Percentiles rank a stretch among this genome's conserved stretches.
Conservation (phyloP, 2,113 vertebrate species). For the Zosterops japonicus region DNA sequence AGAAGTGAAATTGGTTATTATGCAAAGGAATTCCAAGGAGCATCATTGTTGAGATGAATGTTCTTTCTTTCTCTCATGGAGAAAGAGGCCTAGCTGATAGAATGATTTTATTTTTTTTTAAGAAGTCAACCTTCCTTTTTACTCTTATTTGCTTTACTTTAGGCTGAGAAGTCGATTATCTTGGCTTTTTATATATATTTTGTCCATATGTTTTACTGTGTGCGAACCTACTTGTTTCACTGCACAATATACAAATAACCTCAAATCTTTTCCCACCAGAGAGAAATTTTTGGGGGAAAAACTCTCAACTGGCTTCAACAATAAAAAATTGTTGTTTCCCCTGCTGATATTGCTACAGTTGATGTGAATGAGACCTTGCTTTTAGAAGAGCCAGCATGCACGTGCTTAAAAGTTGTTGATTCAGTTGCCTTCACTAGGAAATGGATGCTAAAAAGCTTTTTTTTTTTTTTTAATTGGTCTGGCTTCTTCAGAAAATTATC, state of each 20-base stretch:
- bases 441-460: background rate
- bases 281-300: background rate
- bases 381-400: background rate
- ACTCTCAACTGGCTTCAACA: background rate
- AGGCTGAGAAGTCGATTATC: background rate
- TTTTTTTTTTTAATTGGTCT: background rate
- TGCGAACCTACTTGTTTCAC: background rate
- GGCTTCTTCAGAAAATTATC: background rate
- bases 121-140: background rate
- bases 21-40: background rate
- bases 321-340: background rate
- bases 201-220: background rate
- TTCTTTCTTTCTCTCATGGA: background rate
- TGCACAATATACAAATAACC: background rate
- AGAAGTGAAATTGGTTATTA: background rate
- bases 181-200: background rate
- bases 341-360: background rate
- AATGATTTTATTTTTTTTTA: background rate
- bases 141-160: background rate
- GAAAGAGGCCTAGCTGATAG: background rate
- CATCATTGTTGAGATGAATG: accelerated
- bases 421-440: background rate
- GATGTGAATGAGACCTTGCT: background rate
- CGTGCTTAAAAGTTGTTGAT: background rate
- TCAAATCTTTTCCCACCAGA: background rate